Base-by-base conservation (phyloP, 1,140 invertebrate genomes). In the Apocrypta bakeri region DNA sequence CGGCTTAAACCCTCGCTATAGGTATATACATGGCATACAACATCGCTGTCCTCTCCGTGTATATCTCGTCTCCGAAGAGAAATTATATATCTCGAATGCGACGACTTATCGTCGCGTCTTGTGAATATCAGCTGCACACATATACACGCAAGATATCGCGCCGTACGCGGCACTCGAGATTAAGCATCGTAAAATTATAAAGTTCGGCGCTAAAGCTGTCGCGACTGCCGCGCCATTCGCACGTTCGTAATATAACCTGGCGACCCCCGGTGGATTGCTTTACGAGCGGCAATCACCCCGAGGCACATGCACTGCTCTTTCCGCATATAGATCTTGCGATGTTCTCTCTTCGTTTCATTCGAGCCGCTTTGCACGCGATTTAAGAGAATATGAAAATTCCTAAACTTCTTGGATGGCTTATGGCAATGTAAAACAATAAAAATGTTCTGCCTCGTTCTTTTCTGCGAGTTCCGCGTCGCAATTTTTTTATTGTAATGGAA, bases 131-230 rank as follows among this genome's bases (percentile, higher is more conserved):
- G 76, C 31, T 29, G 56, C 72, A 71, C 71, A 56, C 48, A 21
- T n/a, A 74, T 48, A 48, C 42, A 56, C 48, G 48, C 21, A 48
- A 83, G 79, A 82, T 83, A 82, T 84, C 83, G 82, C 2, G 42
- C 42, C 21, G n/a, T n/a, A n/a, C 48, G 81, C 75, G 78, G 73
- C 71, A 63, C 29, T 82, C 77, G 84, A 88, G 86, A 86, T 87
- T 87, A 88, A 88, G 85, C 83, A 81, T 89, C 88, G 86, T 89
- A 88, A 89, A 90, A 89, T 88, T 88, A 87, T 88, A 88, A 91
- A 90, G 86, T 87, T 89, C 81, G 79, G 66, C 81, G 85, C 84
- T 89, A 83, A 86, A 86, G 85, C 85, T 87, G 86, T 82, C 85
- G 85, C 85, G 84, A 84, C 86, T 85, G 83, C 74, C 56, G 42